phyloP scores from a whole-genome alignment of 2,888 invertebrate genomes.

The Drosophila differens region DNA sequence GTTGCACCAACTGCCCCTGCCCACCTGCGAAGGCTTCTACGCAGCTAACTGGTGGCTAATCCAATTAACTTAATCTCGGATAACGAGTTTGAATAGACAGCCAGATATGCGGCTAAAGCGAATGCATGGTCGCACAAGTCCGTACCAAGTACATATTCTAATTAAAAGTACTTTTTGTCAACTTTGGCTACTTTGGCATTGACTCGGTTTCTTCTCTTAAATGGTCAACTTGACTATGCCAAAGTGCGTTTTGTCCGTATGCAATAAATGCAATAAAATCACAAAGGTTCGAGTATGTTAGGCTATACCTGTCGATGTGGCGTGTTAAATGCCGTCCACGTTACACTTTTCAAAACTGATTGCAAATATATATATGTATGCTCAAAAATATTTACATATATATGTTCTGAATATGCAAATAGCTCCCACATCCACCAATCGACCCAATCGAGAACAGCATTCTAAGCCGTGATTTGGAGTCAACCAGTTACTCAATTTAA shows the following conservation, averaged over 20 bases:
- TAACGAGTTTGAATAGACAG: slow-evolving; percentile 63
- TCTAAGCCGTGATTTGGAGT: slow-evolving; percentile 59
- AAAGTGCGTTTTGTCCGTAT: slow-evolving; percentile 46
- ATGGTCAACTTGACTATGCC: slow-evolving; percentile 19
- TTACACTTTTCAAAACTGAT: slow-evolving; percentile 52
- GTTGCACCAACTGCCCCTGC: slow-evolving; percentile 29
- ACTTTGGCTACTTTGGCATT: slow-evolving; percentile 62
- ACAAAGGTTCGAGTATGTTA: slow-evolving; percentile 5
- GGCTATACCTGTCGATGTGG: not conserved
- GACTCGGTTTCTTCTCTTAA: slow-evolving; percentile 53
- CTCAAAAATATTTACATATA: not conserved
- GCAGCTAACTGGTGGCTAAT: slow-evolving; percentile 58
- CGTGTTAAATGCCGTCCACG: slow-evolving; percentile 53
- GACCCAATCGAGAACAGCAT: slow-evolving; percentile 37
- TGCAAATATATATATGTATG: slow-evolving; percentile 15
- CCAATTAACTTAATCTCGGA: slow-evolving; percentile 72
- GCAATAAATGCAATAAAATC: slow-evolving; percentile 1
- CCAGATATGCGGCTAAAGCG: slow-evolving; percentile 19
- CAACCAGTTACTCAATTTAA: slow-evolving; percentile 51
- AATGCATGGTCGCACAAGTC: slow-evolving; percentile 35
- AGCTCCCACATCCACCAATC: slow-evolving; percentile 68
- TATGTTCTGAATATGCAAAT: slow-evolving; percentile 58
- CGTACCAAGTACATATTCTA: slow-evolving; percentile 53
- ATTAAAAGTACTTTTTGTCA: slow-evolving; percentile 69
- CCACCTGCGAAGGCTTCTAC: slow-evolving; percentile 38